phyloP scores from a whole-genome alignment of 2,797 vertebrate genomes.

The Helostoma temminkii region DNA sequence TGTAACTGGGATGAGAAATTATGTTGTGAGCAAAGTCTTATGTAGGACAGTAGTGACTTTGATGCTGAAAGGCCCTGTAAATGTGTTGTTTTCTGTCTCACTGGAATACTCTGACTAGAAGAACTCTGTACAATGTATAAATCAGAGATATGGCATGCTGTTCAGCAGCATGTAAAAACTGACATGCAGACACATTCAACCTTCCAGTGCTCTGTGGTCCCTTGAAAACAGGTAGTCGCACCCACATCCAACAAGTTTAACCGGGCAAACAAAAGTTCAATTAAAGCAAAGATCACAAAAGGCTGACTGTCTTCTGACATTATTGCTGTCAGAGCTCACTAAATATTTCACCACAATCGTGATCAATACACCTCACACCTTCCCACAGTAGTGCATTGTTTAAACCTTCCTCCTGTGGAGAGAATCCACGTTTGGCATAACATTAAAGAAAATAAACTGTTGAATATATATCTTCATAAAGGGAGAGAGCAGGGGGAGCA shows the following conservation, averaged over 20 bases:
- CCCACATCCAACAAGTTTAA: neutral
- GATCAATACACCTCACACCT: slow-evolving; percentile 45
- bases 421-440: slow-evolving; percentile 60
- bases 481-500: slow-evolving; percentile 27
- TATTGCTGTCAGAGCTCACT: slow-evolving; percentile 44
- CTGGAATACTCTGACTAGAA: slow-evolving; percentile 6
- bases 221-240: slow-evolving; percentile 9
- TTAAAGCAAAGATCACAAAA: slow-evolving; percentile 31
- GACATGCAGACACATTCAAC: slow-evolving; percentile 24
- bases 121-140: slow-evolving; percentile 46
- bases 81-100: slow-evolving; percentile 17
- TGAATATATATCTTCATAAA: slow-evolving; percentile 61
- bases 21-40: slow-evolving; percentile 20
- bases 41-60: slow-evolving; percentile 37
- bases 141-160: slow-evolving; percentile 32
- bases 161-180: slow-evolving; percentile 23
- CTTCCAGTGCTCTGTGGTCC: slow-evolving; percentile 6
- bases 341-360: slow-evolving; percentile 66
- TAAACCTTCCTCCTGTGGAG: slow-evolving; percentile 48
- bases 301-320: slow-evolving; percentile 12
- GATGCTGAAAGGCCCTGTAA: slow-evolving; percentile 33
- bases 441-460: slow-evolving; percentile 67
- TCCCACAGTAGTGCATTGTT: slow-evolving; percentile 38
- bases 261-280: neutral
- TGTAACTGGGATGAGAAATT: slow-evolving; percentile 37